These are phyloP conservation scores for Steinernema feltiae DNA, from an alignment of 1,140 invertebrate genomes.

Conservation along the genomic window DNA sequence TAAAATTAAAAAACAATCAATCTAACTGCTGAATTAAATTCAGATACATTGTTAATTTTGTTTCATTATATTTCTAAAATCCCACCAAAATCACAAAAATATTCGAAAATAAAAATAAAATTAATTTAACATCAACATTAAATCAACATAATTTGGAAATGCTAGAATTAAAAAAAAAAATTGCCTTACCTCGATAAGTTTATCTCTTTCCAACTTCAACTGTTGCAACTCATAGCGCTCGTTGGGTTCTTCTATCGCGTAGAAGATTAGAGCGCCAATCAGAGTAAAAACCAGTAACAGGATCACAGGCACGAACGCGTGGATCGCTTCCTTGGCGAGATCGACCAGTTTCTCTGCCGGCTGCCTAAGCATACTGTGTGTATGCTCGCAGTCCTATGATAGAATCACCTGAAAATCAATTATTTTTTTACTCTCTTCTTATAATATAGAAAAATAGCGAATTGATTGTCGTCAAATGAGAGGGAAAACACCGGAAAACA, in stretches of 20 bases:
- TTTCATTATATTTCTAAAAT: too few species aligned
- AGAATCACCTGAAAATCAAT: background rate
- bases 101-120: background rate
- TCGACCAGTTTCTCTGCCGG: background rate
- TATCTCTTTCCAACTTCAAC: background rate
- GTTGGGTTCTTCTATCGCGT: slow-evolving; percentile 3
- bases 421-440: background rate
- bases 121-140: background rate
- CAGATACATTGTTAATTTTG: too few species aligned
- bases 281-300: background rate
- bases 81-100: background rate
- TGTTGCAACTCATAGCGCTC: background rate
- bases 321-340: background rate
- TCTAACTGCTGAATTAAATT: too few species aligned
- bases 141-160: background rate
- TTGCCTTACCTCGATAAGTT: background rate
- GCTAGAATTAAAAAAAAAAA: background rate
- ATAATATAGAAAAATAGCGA: background rate
- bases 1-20: background rate
- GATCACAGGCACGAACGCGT: background rate
- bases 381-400: background rate
- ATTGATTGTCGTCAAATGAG: background rate
- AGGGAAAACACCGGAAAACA: background rate
- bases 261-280: background rate
- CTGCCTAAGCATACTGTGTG: background rate